Percentiles rank a stretch among this genome's conserved stretches.
Evolutionary conservation across 2,888 invertebrate genomes (phyloP).

Genomic region (Oscheius sp.): DNA sequence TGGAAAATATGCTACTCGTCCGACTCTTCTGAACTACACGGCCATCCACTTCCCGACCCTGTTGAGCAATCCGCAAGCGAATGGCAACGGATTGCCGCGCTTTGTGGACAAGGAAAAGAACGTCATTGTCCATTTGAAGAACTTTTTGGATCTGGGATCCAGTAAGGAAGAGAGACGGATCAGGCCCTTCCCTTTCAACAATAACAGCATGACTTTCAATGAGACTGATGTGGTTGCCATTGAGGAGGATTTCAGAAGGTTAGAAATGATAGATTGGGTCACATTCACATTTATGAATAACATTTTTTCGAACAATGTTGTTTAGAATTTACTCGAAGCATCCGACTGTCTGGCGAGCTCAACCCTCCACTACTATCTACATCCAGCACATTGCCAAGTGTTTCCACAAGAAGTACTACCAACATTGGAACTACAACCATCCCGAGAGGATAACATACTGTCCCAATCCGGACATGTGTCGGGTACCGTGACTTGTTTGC

Average conservation of each 20-base stretch:
- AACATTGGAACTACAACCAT: conserved; percentile 26
- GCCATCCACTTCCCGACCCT: conserved; percentile 50
- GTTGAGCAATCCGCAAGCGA: too few relatives aligned
- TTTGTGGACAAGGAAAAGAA: neutral
- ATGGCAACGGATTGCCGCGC: neutral
- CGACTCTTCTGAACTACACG: conserved; percentile 47
- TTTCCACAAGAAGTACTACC: conserved; percentile 40
- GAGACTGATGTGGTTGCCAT: conserved; percentile 1
- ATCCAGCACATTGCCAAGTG: conserved; percentile 39
- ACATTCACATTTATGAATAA: too few relatives aligned
- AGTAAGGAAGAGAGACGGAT: neutral
- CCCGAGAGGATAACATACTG: conserved; percentile 40
- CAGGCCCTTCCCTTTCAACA: neutral
- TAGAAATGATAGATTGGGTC: conserved; percentile 4
- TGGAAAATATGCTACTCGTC: conserved; percentile 52
- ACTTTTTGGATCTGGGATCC: neutral
- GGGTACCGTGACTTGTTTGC: conserved; percentile 28
- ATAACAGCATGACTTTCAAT: neutral
- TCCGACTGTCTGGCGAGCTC: neutral
- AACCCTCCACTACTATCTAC: conserved; percentile 40
- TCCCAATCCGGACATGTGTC: conserved; percentile 50
- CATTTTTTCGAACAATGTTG: neutral
- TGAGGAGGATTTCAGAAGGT: conserved; percentile 11
- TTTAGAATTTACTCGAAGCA: neutral
- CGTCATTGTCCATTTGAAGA: conserved; percentile 6